Evolutionary conservation across 2,888 invertebrate genomes (phyloP).

Genomic region (Merodon equestris): DNA sequence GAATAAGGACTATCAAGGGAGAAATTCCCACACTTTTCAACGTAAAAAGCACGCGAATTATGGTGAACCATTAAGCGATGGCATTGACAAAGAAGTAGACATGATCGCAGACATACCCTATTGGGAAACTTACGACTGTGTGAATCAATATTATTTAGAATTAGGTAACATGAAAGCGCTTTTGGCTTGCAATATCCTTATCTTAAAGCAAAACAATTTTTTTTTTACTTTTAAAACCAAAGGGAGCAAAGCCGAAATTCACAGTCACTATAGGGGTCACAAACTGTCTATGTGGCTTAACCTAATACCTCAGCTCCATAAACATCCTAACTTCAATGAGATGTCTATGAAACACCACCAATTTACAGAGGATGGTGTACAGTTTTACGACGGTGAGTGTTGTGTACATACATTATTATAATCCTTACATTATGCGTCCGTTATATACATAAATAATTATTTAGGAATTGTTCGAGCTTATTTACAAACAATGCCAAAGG

Average conservation of each 20-base stretch:
- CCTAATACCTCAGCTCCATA: slow-evolving; percentile 92
- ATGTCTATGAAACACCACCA: slow-evolving; percentile 93
- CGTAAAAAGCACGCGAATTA: slow-evolving; percentile 20
- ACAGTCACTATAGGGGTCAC: slow-evolving; percentile 95
- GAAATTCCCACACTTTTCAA: slow-evolving; percentile 16
- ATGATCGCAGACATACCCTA: slow-evolving; percentile 81
- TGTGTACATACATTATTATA: no score
- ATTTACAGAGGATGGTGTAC: slow-evolving; percentile 88
- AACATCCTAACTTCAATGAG: slow-evolving; percentile 87
- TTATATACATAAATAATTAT: background rate
- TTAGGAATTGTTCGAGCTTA: slow-evolving; percentile 88
- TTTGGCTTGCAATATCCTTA: no score
- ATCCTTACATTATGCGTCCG: background rate
- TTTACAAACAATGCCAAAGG: slow-evolving; percentile 78
- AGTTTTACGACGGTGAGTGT: slow-evolving; percentile 92
- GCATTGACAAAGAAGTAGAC: slow-evolving; percentile 47
- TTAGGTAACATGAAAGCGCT: slow-evolving; percentile 82
- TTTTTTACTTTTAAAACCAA: background rate
- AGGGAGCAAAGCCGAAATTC: slow-evolving; percentile 88
- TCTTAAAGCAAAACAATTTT: no score
- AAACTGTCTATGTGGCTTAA: slow-evolving; percentile 96
- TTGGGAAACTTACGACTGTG: slow-evolving; percentile 94
- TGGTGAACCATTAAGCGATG: slow-evolving; percentile 51
- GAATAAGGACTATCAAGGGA: slow-evolving; percentile 57
- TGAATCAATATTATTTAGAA: slow-evolving; percentile 93